Conservation (phyloP, 2,888 invertebrate species). For the Phasia obesa region DNA sequence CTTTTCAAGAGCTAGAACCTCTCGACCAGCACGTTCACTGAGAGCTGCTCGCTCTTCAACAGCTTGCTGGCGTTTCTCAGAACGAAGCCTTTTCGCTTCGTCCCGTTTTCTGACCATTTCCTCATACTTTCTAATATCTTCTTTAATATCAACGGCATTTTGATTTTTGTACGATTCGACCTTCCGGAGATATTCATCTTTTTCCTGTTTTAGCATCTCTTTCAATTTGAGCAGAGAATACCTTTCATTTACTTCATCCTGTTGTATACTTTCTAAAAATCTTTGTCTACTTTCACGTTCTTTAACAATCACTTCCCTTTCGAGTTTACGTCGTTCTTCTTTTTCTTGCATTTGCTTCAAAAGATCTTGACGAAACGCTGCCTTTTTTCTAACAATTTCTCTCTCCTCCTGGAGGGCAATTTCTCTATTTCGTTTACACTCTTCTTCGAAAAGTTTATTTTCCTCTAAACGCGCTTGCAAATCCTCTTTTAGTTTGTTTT, state of each 20-base stretch:
- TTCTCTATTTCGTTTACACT: slow-evolving; percentile 13
- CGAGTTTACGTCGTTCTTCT: not conserved
- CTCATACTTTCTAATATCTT: slow-evolving; percentile 22
- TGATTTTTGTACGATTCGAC: not conserved
- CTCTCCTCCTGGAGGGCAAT: not conserved
- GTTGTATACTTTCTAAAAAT: not conserved
- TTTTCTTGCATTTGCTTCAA: slow-evolving; percentile 42
- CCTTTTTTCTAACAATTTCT: slow-evolving; percentile 16
- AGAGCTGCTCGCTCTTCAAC: not conserved
- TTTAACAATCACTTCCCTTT: slow-evolving; percentile 9
- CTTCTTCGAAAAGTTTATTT: slow-evolving; percentile 23
- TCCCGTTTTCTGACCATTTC: slow-evolving; percentile 9
- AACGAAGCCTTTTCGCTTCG: not conserved
- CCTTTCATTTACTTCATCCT: slow-evolving; percentile 13
- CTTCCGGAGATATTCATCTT: slow-evolving; percentile 7
- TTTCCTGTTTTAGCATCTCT: not conserved
- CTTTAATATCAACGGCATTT: not conserved
- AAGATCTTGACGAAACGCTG: slow-evolving; percentile 24
- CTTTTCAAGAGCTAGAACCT: not conserved
- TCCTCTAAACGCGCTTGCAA: not conserved
- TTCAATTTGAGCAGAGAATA: not conserved
- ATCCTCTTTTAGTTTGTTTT: not conserved
- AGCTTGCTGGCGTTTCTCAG: slow-evolving; percentile 6
- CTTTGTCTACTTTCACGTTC: slow-evolving; percentile 16
- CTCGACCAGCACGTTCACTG: slow-evolving; percentile 43